Evolutionary conservation across 2,113 vertebrate genomes (phyloP).

Genomic region (Bos javanicus): DNA sequence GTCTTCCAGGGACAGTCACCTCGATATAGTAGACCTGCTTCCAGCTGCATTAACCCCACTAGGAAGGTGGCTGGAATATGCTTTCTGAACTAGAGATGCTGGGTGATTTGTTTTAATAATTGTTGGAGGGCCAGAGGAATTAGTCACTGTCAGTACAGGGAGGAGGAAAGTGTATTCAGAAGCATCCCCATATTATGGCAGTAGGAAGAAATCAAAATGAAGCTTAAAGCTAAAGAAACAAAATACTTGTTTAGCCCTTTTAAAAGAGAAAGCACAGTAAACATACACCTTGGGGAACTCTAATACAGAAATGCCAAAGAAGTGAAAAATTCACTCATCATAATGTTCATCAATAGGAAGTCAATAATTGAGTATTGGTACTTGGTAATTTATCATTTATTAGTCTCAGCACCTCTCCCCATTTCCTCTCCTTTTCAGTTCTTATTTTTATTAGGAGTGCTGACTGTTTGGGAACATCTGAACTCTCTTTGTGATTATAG

Average conservation of each 20-base stretch:
- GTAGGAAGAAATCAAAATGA: background rate
- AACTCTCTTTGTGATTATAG: background rate
- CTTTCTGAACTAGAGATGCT: background rate
- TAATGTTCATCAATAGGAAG: conserved; percentile 1
- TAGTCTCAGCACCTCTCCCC: background rate
- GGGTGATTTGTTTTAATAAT: conserved; percentile 53
- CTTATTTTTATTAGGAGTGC: background rate
- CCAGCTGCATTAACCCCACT: background rate
- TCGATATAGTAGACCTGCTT: background rate
- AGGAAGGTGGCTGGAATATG: background rate
- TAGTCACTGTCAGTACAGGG: conserved; percentile 28
- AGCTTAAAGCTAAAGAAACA: background rate
- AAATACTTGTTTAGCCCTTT: background rate
- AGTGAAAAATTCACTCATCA: background rate
- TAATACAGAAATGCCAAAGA: background rate
- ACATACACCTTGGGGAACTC: background rate
- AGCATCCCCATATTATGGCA: background rate
- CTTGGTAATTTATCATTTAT: background rate
- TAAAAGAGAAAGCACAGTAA: background rate
- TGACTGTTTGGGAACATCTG: conserved; percentile 2
- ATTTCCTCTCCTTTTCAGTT: conserved; percentile 9
- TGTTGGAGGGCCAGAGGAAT: conserved; percentile 45
- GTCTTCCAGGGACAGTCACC: conserved; percentile 2
- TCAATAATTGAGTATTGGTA: background rate
- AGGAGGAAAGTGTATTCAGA: background rate